A percentile compares a stretch with the other conserved stretches of the same genome.
Evolutionary conservation across 2,888 invertebrate species (phyloP).

Genomic region (Campaea margaritaria): DNA sequence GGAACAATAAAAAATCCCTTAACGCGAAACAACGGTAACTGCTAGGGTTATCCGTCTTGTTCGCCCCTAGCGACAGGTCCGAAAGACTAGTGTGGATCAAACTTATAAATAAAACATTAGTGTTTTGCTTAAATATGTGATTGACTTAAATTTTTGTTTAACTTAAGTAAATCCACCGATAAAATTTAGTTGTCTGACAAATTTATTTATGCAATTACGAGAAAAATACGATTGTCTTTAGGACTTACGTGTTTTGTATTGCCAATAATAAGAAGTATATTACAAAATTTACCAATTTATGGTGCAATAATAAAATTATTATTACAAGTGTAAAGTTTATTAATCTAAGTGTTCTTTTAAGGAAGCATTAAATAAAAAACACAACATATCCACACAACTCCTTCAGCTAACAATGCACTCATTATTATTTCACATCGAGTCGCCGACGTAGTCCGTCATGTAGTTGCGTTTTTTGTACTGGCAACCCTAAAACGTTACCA

Average conservation of each 20-base stretch:
- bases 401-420: constrained; percentile 74
- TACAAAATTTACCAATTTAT: too few species aligned
- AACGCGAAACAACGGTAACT: constrained; percentile 75
- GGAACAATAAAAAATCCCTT: constrained; percentile 85
- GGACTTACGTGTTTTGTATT: too few species aligned
- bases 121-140: not conserved
- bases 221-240: too few species aligned
- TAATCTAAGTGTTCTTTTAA: too few species aligned
- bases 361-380: too few species aligned
- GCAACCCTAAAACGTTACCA: constrained; percentile 47
- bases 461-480: constrained; percentile 64
- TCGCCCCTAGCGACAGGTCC: constrained; percentile 68
- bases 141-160: not conserved
- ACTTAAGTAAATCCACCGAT: too few species aligned
- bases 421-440: constrained; percentile 79
- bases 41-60: constrained; percentile 81
- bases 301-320: too few species aligned
- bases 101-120: constrained; percentile 7
- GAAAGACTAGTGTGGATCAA: constrained; percentile 57
- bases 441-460: constrained; percentile 74
- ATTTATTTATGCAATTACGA: too few species aligned
- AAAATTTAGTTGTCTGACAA: too few species aligned
- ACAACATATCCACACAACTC: constrained; percentile 54
- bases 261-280: too few species aligned
- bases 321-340: too few species aligned